Percentiles rank a stretch among this genome's conserved stretches.
These are phyloP conservation scores for Oreochromis spilurus DNA, from an alignment of 2,113 vertebrate species.

Conservation along the genomic window DNA sequence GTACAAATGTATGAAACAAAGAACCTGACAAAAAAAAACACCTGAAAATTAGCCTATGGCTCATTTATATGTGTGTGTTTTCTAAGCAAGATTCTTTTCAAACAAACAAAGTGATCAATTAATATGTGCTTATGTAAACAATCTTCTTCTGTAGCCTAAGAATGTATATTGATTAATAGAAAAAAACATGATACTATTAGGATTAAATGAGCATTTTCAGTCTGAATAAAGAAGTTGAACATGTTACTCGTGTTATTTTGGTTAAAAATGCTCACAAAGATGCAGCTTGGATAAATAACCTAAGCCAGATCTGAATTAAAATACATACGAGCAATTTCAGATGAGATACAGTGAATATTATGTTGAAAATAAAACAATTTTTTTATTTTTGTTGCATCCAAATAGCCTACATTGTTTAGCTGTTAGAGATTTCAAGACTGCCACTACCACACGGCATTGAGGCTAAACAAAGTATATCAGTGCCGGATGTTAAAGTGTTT, in stretches of 20 bases:
- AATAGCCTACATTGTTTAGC: background rate
- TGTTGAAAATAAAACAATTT: background rate
- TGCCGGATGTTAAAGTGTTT: background rate
- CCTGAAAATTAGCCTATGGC: background rate
- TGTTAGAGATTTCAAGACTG: background rate
- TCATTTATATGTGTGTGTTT: background rate
- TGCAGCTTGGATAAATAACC: background rate
- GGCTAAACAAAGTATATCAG: background rate
- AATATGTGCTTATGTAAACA: background rate
- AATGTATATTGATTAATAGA: background rate
- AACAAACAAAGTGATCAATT: background rate
- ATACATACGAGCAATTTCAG: background rate
- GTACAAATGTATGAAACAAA: background rate
- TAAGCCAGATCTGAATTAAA: background rate
- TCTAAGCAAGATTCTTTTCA: background rate
- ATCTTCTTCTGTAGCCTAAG: background rate
- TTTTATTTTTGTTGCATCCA: background rate
- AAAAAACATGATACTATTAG: background rate
- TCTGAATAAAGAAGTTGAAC: background rate
- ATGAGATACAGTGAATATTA: background rate
- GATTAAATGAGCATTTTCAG: background rate
- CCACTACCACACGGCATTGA: background rate
- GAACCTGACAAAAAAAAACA: background rate
- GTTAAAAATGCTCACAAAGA: background rate
- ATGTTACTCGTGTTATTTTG: rapidly evolving